A percentile compares a stretch with the other conserved stretches of the same genome.
Evolutionary conservation across 2,797 vertebrate genomes (phyloP).

Genomic region (Rhynchotus rufescens): DNA sequence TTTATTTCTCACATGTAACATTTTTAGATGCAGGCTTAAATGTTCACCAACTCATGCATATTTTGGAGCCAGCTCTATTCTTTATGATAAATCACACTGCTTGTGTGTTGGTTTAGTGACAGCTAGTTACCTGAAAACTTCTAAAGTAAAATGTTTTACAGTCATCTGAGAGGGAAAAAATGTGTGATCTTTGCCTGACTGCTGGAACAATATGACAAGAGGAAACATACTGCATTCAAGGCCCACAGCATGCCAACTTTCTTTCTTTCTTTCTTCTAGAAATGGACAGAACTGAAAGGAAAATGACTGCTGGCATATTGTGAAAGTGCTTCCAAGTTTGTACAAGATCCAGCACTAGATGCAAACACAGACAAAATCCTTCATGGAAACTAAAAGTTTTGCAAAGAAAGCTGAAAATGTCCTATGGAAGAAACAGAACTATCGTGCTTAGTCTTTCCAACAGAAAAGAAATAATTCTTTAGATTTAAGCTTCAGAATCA

Average conservation of each 20-base stretch:
- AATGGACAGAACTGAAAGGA: conserved; percentile 72
- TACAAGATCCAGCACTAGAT: conserved; percentile 40
- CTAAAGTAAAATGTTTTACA: conserved; percentile 61
- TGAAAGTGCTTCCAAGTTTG: conserved; percentile 57
- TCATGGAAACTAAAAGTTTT: conserved; percentile 46
- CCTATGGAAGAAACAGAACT: conserved; percentile 42
- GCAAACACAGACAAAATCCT: conserved; percentile 52
- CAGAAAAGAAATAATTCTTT: conserved; percentile 49
- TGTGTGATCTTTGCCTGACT: conserved; percentile 58
- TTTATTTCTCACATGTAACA: conserved; percentile 46
- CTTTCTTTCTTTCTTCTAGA: conserved; percentile 64
- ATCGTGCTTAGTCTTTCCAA: conserved; percentile 29
- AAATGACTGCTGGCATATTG: conserved; percentile 65
- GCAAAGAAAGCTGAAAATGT: conserved; percentile 48
- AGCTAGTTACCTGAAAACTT: conserved; percentile 69
- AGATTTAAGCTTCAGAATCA: conserved; percentile 34
- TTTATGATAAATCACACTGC: conserved; percentile 18
- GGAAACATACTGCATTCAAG: conserved; percentile 46
- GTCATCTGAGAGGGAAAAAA: conserved; percentile 39
- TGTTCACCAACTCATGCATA: conserved; percentile 37
- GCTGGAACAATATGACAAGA: conserved; percentile 66
- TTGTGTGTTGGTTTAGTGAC: conserved; percentile 43
- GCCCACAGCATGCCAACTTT: conserved; percentile 13
- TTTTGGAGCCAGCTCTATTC: conserved; percentile 45
- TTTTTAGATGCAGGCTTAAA: conserved; percentile 67